Conservation (phyloP, 2,113 vertebrate species). For the Drymodes brunneopygia region DNA sequence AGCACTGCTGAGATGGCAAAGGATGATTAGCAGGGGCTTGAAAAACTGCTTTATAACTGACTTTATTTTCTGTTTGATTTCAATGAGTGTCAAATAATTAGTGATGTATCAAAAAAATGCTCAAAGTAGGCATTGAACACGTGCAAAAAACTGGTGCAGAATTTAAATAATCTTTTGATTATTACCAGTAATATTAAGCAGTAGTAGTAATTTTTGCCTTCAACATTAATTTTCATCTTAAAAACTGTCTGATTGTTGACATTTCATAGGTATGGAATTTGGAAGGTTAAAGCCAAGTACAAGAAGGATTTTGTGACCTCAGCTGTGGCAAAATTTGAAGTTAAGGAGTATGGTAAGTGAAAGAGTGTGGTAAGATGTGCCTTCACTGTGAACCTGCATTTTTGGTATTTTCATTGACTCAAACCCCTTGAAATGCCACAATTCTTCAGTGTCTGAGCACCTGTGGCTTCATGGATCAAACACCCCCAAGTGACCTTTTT, state of each 20-base stretch:
- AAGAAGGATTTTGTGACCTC: slow-evolving; percentile 79
- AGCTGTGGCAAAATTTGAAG: slow-evolving; percentile 80
- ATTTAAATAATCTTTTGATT: too few species aligned
- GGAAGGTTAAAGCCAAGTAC: slow-evolving; percentile 87
- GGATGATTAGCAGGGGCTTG: background rate
- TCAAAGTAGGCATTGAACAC: background rate
- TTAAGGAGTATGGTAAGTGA: slow-evolving; percentile 94
- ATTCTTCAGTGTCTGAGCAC: background rate
- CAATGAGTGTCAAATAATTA: background rate
- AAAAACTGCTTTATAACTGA: background rate
- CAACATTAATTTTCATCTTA: background rate
- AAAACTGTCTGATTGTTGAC: background rate
- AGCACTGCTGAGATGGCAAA: background rate
- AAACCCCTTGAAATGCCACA: background rate
- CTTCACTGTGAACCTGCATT: background rate
- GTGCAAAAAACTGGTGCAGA: background rate
- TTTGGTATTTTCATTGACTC: background rate
- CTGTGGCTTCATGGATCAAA: background rate
- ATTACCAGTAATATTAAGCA: background rate
- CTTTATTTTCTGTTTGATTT: background rate
- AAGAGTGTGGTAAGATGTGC: slow-evolving; percentile 85
- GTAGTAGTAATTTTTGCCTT: background rate
- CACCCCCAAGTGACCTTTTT: background rate
- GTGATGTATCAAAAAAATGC: background rate
- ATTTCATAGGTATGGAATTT: slow-evolving; percentile 80